Percentiles rank a stretch among this genome's conserved stretches.
Evolutionary conservation across 2,113 vertebrate species (phyloP).

Genomic region (Megatriorchis doriae): DNA sequence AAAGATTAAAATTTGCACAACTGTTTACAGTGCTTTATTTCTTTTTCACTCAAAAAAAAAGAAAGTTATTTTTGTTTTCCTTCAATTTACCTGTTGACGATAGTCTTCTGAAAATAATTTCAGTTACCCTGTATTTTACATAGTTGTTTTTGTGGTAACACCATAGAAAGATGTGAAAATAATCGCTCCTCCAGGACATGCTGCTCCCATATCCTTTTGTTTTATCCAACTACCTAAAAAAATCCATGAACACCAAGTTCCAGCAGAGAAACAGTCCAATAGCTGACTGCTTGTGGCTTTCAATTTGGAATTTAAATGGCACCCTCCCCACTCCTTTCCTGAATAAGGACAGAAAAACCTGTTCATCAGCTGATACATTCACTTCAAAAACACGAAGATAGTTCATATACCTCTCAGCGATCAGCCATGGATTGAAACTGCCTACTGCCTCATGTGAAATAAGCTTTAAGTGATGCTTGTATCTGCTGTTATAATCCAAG

Average conservation of each 20-base stretch:
- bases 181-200: neutral
- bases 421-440: constrained; percentile 83
- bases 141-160: neutral
- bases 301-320: neutral
- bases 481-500: constrained; percentile 74
- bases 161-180: neutral
- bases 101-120: neutral
- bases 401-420: constrained; percentile 83
- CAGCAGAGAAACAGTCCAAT: neutral
- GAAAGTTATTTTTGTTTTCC: neutral
- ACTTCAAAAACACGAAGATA: neutral
- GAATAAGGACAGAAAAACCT: neutral
- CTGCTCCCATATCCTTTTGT: neutral
- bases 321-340: neutral
- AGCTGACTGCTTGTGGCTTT: neutral
- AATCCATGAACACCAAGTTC: neutral
- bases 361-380: neutral
- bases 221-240: neutral
- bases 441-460: constrained; percentile 80
- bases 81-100: neutral
- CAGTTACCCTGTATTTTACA: neutral
- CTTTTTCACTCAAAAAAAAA: neutral
- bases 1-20: neutral
- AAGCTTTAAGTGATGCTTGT: constrained; percentile 76
- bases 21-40: neutral